A percentile compares a stretch with the other conserved stretches of the same genome.
These are phyloP conservation scores for Azorinus chamasolen DNA, from an alignment of 2,888 invertebrate genomes.

Conservation along the genomic window DNA sequence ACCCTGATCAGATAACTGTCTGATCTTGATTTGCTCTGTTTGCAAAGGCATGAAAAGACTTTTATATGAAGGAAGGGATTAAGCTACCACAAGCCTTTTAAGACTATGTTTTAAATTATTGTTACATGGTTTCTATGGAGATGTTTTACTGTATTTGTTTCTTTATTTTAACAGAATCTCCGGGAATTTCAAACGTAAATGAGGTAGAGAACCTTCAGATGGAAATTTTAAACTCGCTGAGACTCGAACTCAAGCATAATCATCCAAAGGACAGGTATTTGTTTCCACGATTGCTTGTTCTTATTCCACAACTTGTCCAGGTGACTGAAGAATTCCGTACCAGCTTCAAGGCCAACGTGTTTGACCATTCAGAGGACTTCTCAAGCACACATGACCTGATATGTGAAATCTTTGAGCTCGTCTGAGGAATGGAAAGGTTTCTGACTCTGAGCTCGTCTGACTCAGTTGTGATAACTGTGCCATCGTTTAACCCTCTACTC, in stretches of 20 bases:
- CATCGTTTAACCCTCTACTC: too few relatives aligned
- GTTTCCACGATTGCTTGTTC: constrained; percentile 76
- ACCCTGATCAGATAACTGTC: too few relatives aligned
- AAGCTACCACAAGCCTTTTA: too few relatives aligned
- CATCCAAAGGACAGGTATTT: constrained; percentile 77
- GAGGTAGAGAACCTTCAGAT: constrained; percentile 74
- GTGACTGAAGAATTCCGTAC: constrained; percentile 76
- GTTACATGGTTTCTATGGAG: too few relatives aligned
- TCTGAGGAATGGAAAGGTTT: constrained; percentile 9
- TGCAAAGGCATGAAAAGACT: too few relatives aligned
- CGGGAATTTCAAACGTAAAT: constrained; percentile 49
- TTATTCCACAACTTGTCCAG: constrained; percentile 78
- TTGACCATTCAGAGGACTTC: constrained; percentile 66
- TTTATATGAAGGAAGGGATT: too few relatives aligned
- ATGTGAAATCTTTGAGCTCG: constrained; percentile 77
- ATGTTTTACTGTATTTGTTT: too few relatives aligned
- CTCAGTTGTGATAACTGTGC: too few relatives aligned
- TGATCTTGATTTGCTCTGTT: too few relatives aligned
- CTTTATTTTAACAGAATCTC: constrained; percentile 62
- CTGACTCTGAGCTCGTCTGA: too few relatives aligned
- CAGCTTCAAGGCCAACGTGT: constrained; percentile 68
- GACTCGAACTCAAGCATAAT: constrained; percentile 80
- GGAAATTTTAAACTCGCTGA: constrained; percentile 76
- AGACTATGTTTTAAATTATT: too few relatives aligned
- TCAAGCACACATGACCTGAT: constrained; percentile 75